Percentiles rank a stretch among this genome's conserved stretches.
phyloP scores from a whole-genome alignment of 1,140 invertebrate species.

The Glossosoma conforme region DNA sequence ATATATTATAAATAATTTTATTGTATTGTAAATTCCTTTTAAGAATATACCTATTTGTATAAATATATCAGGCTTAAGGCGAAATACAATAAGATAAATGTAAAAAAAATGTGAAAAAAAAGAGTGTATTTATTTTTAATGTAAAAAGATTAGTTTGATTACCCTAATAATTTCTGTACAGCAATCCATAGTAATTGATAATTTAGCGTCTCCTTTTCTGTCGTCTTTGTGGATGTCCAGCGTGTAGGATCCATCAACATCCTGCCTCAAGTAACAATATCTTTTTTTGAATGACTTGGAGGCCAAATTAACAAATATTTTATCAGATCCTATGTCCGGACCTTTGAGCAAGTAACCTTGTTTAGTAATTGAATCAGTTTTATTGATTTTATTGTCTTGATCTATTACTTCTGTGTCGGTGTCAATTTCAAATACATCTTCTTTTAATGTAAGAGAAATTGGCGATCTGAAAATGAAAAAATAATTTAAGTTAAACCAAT shows the following conservation, averaged over 20 bases:
- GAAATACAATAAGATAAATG: too few relatives aligned
- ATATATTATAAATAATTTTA: too few relatives aligned
- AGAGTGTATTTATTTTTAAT: neutral
- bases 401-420: slow-evolving; percentile 77
- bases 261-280: slow-evolving; percentile 82
- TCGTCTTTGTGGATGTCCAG: slow-evolving; percentile 91
- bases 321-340: slow-evolving; percentile 75
- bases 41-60: neutral
- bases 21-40: too few relatives aligned
- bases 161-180: slow-evolving; percentile 83
- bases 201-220: slow-evolving; percentile 82
- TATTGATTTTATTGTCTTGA: slow-evolving; percentile 62
- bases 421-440: slow-evolving; percentile 84
- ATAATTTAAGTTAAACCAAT: slow-evolving; percentile 17
- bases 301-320: slow-evolving; percentile 80
- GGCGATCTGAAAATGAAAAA: slow-evolving; percentile 49
- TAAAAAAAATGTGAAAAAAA: neutral
- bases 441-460: slow-evolving; percentile 62
- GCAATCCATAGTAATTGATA: slow-evolving; percentile 90
- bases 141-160: slow-evolving; percentile 31
- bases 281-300: slow-evolving; percentile 88
- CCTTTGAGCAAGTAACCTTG: slow-evolving; percentile 88
- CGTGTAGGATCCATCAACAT: slow-evolving; percentile 86
- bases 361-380: slow-evolving; percentile 72
- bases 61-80: neutral